Conservation (phyloP, 2,113 vertebrate species). For the Hippotragus niger region DNA sequence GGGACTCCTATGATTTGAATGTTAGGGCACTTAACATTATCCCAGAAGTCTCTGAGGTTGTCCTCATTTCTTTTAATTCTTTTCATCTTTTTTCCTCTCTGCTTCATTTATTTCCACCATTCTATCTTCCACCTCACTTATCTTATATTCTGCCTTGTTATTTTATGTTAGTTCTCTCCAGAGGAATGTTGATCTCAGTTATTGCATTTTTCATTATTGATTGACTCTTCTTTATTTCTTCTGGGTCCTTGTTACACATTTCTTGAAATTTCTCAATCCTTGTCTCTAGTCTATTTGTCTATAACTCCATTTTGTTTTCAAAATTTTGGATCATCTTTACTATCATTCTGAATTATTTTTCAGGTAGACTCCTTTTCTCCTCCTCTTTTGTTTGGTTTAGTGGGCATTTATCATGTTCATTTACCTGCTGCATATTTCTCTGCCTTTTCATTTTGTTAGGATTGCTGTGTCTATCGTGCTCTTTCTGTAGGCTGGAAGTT, state of each 20-base stretch:
- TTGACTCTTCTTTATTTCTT: not conserved
- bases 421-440: not conserved
- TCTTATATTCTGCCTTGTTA: not conserved
- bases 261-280: not conserved
- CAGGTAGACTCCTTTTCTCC: not conserved
- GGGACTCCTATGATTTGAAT: not conserved
- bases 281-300: not conserved
- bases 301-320: not conserved
- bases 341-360: not conserved
- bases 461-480: not conserved
- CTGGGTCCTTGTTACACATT: not conserved
- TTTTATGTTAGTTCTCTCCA: not conserved
- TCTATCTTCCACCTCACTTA: not conserved
- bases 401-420: not conserved
- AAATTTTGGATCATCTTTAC: not conserved
- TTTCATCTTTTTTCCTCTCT: not conserved
- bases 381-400: not conserved
- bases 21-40: not conserved
- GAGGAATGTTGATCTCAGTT: not conserved
- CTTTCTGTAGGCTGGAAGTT: not conserved
- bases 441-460: not conserved
- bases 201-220: not conserved
- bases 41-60: not conserved
- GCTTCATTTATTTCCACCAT: not conserved
- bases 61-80: not conserved